phyloP scores from a whole-genome alignment of 2,797 vertebrate species.

The Neosilurus hyrtlii region DNA sequence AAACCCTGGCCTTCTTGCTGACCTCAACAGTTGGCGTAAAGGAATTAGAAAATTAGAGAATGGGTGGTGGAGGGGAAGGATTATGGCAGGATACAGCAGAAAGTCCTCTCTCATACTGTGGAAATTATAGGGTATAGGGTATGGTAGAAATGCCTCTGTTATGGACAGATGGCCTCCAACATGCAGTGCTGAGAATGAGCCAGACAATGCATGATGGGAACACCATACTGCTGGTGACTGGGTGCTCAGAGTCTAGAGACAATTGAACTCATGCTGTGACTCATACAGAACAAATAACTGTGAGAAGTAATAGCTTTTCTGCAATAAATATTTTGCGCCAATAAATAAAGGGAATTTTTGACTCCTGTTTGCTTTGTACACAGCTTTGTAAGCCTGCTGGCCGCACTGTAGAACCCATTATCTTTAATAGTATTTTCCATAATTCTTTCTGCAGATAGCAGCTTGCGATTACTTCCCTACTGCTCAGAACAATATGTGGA shows the following conservation, averaged over 20 bases:
- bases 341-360: background rate
- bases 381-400: background rate
- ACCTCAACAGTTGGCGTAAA: slow-evolving; percentile 32
- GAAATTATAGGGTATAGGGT: background rate
- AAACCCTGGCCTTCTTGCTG: slow-evolving; percentile 15
- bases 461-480: slow-evolving; percentile 1
- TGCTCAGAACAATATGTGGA: slow-evolving; percentile 21
- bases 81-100: slow-evolving; percentile 31
- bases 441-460: slow-evolving; percentile 12
- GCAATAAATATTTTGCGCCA: slow-evolving; percentile 10
- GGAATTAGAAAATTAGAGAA: slow-evolving; percentile 13
- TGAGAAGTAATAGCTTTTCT: slow-evolving; percentile 42
- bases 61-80: background rate
- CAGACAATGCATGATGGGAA: slow-evolving; percentile 27
- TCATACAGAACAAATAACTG: slow-evolving; percentile 16
- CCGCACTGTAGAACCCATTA: background rate
- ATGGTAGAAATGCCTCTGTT: slow-evolving; percentile 55
- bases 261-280: slow-evolving; percentile 14
- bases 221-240: slow-evolving; percentile 28
- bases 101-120: background rate
- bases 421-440: slow-evolving; percentile 21
- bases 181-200: slow-evolving; percentile 37
- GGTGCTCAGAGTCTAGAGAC: background rate
- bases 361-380: slow-evolving; percentile 8
- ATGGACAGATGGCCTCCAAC: slow-evolving; percentile 61